A percentile compares a stretch with the other conserved stretches of the same genome.
Conservation (phyloP, 1,140 invertebrate genomes). For the Musca vetustissima region DNA sequence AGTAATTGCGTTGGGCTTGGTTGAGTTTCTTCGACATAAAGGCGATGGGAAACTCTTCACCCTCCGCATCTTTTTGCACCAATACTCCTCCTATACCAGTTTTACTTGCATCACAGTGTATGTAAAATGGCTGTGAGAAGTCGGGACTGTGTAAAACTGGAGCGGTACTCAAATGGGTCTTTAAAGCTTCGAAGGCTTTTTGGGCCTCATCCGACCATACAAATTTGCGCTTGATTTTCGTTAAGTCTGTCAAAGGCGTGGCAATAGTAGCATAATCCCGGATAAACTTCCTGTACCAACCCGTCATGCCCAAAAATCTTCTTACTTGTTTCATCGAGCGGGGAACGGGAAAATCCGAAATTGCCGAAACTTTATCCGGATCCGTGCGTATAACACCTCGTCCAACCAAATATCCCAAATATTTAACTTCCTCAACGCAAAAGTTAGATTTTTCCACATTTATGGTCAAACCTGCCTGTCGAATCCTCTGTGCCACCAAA, state of each 20-base stretch:
- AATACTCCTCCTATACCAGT: neutral
- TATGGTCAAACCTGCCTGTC: constrained; percentile 12
- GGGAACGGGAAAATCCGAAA: constrained; percentile 8
- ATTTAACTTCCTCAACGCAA: constrained; percentile 41
- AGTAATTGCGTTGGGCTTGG: neutral
- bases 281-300: constrained; percentile 1
- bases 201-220: constrained; percentile 39
- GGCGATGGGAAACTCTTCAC: neutral
- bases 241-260: constrained; percentile 49
- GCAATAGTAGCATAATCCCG: constrained; percentile 25
- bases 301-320: neutral
- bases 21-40: neutral
- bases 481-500: constrained; percentile 5
- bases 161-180: constrained; percentile 21
- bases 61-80: neutral
- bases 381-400: neutral
- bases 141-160: constrained; percentile 28
- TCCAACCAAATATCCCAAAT: constrained; percentile 9
- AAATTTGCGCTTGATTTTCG: constrained; percentile 40
- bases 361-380: neutral
- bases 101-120: constrained; percentile 10
- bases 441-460: constrained; percentile 43
- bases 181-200: constrained; percentile 26
- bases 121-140: constrained; percentile 29
- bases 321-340: neutral